phyloP scores from a whole-genome alignment of 1,140 invertebrate species.

The Zelostemma sp. region DNA sequence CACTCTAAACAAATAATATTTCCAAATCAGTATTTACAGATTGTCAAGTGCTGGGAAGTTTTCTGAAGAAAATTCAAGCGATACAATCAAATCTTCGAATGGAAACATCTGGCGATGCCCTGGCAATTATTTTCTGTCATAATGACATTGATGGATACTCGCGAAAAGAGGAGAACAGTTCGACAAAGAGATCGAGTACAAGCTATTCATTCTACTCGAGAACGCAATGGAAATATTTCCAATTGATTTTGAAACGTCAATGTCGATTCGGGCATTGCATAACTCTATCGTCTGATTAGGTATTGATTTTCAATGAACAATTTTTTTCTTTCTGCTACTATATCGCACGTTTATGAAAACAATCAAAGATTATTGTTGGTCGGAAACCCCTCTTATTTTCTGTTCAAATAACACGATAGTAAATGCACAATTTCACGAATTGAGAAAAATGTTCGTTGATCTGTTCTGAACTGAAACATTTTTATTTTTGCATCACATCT shows the following conservation, averaged over 20 bases:
- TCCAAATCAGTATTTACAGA: not conserved
- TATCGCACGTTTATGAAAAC: not conserved
- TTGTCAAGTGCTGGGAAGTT: not conserved
- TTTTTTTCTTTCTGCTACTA: not conserved
- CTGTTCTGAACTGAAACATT: too few relatives aligned
- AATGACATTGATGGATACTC: not conserved
- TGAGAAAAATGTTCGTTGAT: too few relatives aligned
- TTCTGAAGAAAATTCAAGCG: not conserved
- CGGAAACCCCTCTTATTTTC: too few relatives aligned
- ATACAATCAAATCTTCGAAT: not conserved
- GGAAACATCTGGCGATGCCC: not conserved
- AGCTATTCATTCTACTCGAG: not conserved
- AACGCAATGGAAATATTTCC: not conserved
- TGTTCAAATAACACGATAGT: too few relatives aligned
- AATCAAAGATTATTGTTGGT: too few relatives aligned
- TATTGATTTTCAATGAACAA: not conserved
- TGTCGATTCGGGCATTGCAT: not conserved
- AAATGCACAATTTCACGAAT: too few relatives aligned
- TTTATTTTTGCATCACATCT: too few relatives aligned
- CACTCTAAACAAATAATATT: too few relatives aligned
- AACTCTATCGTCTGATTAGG: not conserved
- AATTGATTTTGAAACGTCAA: not conserved
- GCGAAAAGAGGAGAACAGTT: not conserved
- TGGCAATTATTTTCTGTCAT: not conserved
- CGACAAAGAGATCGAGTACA: not conserved